phyloP scores from a whole-genome alignment of 2,797 vertebrate genomes.

The Acrocephalus scirpaceus region DNA sequence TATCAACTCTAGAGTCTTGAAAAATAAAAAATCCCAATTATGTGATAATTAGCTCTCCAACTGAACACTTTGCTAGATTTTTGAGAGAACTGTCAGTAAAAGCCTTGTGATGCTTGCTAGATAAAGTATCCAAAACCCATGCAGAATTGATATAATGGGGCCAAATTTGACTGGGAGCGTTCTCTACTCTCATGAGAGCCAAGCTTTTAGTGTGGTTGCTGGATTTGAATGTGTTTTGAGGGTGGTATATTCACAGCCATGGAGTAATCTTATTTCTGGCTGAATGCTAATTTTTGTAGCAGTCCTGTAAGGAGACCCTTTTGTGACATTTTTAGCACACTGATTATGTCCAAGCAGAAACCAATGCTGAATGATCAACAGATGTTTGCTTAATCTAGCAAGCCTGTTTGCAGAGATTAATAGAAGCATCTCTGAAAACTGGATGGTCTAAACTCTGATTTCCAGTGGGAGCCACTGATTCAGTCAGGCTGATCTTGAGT shows the following conservation, averaged over 20 bases:
- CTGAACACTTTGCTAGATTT: neutral
- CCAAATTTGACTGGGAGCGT: neutral
- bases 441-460: neutral
- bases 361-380: neutral
- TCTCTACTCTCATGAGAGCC: neutral
- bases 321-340: neutral
- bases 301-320: neutral
- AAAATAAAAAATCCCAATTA: neutral
- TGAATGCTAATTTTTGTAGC: neutral
- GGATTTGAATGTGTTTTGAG: neutral
- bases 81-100: neutral
- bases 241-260: neutral
- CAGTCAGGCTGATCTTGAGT: neutral
- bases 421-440: neutral
- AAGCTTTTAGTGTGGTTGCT: neutral
- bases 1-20: neutral
- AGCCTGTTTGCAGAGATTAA: neutral
- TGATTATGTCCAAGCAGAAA: neutral
- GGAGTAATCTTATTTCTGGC: neutral
- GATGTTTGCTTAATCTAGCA: neutral
- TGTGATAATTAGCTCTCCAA: neutral
- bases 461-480: neutral
- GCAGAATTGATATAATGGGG: neutral
- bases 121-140: neutral
- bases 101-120: neutral